Base-by-base conservation (phyloP, 2,888 invertebrate species). In the Himalopsyche kuldschensis region DNA sequence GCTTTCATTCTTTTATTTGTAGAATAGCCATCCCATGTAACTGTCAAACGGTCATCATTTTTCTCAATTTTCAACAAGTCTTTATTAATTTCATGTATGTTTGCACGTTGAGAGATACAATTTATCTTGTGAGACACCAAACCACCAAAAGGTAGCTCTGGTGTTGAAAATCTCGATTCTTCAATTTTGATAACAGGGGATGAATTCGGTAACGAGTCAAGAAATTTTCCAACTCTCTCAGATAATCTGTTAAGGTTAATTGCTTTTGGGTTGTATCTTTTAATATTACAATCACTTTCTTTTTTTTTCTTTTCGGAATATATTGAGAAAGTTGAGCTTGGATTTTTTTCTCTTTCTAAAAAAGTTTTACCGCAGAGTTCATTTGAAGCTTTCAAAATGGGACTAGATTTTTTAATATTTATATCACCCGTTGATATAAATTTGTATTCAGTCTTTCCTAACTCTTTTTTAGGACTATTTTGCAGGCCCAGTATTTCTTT, bases 141-240 rank as follows among this genome's bases (percentile, higher is more conserved):
- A 17, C 80, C 84, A 24, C 78, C 78, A 48, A 84, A 81, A 24
- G 48, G 75, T 30, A 41, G 27, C 24, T 85, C 83, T 17, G 86
- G 86, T n/a, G 85, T 86, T 11, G 85, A 85, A 41, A 83, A 80
- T 80, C 84, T 83, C 3, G 83, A 78, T 32, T 83, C 82, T 15
- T 83, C 85, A 24, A 30, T 17, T 11, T 84, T 82, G 32, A 82
- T 46, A 8, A 75, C 48, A 17, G 85, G 83, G 17, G 81, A 80
- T 41, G 82, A 63, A 82, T 20, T 82, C n/a, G 85, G 82, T 27
- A 83, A n/a, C 4, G 78, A 76, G 47, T 86, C 83, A 30, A 86
- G 63, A 76, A 77, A 85, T 76, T 47, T 84, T 47, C 85, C 84
- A 27, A 85, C 85, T 81, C 85, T 84, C 75, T 86, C 69, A 15